Evolutionary conservation across 2,888 invertebrate species (phyloP).

Genomic region (Dicranocentrus wangi): DNA sequence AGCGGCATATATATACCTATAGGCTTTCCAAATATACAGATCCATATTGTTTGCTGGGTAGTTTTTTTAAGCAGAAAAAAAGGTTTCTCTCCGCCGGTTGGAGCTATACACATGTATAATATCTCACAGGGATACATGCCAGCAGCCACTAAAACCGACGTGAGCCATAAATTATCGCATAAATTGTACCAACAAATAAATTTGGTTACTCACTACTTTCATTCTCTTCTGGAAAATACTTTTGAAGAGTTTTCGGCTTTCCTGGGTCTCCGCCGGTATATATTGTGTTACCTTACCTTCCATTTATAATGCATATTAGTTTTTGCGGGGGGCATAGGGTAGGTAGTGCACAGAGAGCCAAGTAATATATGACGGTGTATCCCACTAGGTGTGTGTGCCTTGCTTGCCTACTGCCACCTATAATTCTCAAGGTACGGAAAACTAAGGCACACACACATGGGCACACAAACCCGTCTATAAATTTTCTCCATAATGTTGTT

Average conservation of each 20-base stretch:
- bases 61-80: neutral
- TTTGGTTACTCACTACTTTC: slow-evolving; percentile 66
- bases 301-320: slow-evolving; percentile 22
- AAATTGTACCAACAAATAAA: slow-evolving; percentile 69
- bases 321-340: neutral
- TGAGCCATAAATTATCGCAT: slow-evolving; percentile 69
- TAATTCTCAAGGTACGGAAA: slow-evolving; percentile 21
- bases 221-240: slow-evolving; percentile 60
- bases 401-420: neutral
- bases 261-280: neutral
- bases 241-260: slow-evolving; percentile 46
- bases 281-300: slow-evolving; percentile 19
- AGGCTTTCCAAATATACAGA: no score
- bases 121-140: slow-evolving; percentile 64
- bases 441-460: neutral
- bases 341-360: neutral
- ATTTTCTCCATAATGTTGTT: slow-evolving; percentile 53
- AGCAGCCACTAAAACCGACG: slow-evolving; percentile 67
- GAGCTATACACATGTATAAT: slow-evolving; percentile 17
- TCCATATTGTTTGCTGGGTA: neutral
- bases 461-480: slow-evolving; percentile 37
- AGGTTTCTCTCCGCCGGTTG: neutral
- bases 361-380: neutral
- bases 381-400: no score
- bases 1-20: no score